Base-by-base conservation (phyloP, 2,113 vertebrate genomes). In the Aphyosemion australe region DNA sequence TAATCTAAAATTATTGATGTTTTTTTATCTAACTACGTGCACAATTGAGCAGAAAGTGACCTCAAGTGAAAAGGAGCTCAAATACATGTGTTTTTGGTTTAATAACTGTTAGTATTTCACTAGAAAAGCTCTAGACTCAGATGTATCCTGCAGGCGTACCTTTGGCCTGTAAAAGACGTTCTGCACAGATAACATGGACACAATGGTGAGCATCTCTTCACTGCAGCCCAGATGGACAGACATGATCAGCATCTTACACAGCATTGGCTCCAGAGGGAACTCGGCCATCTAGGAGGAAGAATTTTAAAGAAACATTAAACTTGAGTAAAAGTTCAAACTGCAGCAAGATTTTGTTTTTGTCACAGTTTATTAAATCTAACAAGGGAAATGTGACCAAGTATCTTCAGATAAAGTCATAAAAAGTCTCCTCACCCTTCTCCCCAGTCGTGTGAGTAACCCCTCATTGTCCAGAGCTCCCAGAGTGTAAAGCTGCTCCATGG, bases 241-340 rank as follows among this genome's bases (percentile, higher is more conserved):
- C 97, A 99, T 99, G 90, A 99, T 99, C 82, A 99, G 69, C 97
- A 99, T 99, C 92, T 99, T 99, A 72, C 97, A 99, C 75, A 98
- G 76, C 97, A 98, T 99, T 1, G 97, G 97, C 91, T 99, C 97
- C 90, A 99, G 86, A 21, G 97, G 97, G 72, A 99, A 98, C 85
- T 99, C 96, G 0, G 97, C 97, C 97, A 99, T 99, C 97, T 99
- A 13, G 2, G 42, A 21, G 34, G 58, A 11, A 39, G 6, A 14
- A 34, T 1, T 6, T 39, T n/a, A n/a, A n/a, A n/a, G n/a, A n/a
- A n/a, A n/a, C n/a, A n/a, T n/a, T n/a, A n/a, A n/a, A n/a, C n/a
- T n/a, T n/a, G n/a, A n/a, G n/a, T n/a, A n/a, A n/a, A n/a, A n/a
- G n/a, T n/a, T n/a, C n/a, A n/a, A n/a, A n/a, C n/a, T n/a, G n/a